Percentiles rank a stretch among this genome's conserved stretches.
These are phyloP conservation scores for Sterna hirundo DNA, from an alignment of 2,113 vertebrate genomes.

Conservation along the genomic window DNA sequence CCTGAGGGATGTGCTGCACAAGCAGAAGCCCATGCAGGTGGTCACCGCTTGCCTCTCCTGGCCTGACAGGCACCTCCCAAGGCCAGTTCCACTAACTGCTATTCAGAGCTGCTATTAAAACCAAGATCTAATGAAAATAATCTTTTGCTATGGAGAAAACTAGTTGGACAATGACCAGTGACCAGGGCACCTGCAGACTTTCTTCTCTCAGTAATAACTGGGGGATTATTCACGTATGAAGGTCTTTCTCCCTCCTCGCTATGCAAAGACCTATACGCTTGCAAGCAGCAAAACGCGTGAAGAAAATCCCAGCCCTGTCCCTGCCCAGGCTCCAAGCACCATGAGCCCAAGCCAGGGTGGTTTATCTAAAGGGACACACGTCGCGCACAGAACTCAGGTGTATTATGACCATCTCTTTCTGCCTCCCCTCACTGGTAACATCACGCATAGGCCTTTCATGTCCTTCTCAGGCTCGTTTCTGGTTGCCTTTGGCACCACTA, in stretches of 20 bases:
- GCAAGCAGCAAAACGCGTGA: not conserved
- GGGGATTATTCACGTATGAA: not conserved
- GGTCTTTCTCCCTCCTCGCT: not conserved
- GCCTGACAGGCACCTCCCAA: not conserved
- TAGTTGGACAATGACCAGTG: not conserved
- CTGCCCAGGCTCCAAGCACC: not conserved
- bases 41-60: not conserved
- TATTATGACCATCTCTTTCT: not conserved
- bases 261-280: not conserved
- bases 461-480: not conserved
- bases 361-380: not conserved
- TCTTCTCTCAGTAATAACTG: not conserved
- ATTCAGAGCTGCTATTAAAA: not conserved
- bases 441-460: not conserved
- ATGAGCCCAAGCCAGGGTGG: not conserved
- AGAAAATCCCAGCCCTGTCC: not conserved
- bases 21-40: not conserved
- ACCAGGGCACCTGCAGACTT: not conserved
- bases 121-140: not conserved
- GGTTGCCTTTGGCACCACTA: not conserved
- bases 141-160: not conserved
- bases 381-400: not conserved
- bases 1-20: not conserved
- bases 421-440: not conserved
- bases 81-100: not conserved